These are phyloP conservation scores for Coleophora deauratella DNA, from an alignment of 2,888 invertebrate species.

Conservation along the genomic window DNA sequence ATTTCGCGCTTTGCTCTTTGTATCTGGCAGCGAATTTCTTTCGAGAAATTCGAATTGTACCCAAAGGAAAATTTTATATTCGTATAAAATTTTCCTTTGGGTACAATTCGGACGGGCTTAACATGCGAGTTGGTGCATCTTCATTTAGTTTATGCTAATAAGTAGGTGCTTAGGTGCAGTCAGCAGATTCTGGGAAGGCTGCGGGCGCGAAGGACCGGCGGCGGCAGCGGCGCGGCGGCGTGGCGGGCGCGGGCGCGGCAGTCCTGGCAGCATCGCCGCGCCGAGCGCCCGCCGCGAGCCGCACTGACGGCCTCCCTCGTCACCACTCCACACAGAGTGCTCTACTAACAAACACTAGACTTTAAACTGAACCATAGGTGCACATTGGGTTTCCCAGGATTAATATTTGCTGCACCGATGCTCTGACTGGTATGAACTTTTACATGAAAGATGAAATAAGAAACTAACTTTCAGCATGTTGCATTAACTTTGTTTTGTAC, in stretches of 20 bases:
- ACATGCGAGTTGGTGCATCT: conserved; percentile 37
- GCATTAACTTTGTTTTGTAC: not conserved
- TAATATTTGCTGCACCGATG: conserved; percentile 31
- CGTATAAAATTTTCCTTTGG: not conserved
- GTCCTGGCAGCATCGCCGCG: conserved; percentile 57
- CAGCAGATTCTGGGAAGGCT: conserved; percentile 40
- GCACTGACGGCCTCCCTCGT: conserved; percentile 18
- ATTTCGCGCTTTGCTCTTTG: too few relatives aligned
- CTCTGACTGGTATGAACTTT: conserved; percentile 45
- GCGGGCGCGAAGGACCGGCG: conserved; percentile 23
- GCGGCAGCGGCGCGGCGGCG: conserved; percentile 15
- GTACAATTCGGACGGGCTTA: conserved; percentile 14
- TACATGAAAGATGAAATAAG: conserved; percentile 2
- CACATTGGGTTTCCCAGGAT: conserved; percentile 39
- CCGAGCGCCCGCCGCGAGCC: conserved; percentile 55
- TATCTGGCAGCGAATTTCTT: too few relatives aligned
- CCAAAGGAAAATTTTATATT: not conserved
- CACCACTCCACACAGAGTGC: conserved; percentile 21
- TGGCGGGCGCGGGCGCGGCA: conserved; percentile 45
- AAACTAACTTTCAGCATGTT: conserved; percentile 9
- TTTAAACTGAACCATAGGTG: conserved; percentile 23
- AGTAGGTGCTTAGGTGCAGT: conserved; percentile 46
- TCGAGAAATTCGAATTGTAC: not conserved
- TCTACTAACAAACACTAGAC: too few relatives aligned
- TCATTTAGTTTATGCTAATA: conserved; percentile 67